These are phyloP conservation scores for Aphodius granarius DNA, from an alignment of 2,888 invertebrate species.

Conservation along the genomic window DNA sequence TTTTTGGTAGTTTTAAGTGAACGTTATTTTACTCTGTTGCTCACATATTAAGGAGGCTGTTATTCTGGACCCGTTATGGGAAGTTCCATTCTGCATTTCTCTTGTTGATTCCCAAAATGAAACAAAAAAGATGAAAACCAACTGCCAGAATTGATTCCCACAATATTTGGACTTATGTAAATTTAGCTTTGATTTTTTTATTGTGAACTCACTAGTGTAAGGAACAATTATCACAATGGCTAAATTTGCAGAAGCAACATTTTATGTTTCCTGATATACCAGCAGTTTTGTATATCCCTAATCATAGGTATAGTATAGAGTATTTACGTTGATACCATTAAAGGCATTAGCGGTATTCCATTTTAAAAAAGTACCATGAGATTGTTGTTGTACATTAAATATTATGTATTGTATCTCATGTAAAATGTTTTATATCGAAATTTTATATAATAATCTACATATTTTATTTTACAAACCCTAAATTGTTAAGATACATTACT, in stretches of 20 bases:
- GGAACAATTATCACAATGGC: background rate
- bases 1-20: conserved; percentile 19
- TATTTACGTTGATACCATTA: background rate
- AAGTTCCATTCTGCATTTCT: background rate
- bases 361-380: background rate
- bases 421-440: background rate
- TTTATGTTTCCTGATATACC: background rate
- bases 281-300: background rate
- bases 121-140: background rate
- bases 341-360: background rate
- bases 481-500: background rate
- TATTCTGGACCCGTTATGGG: too few relatives aligned
- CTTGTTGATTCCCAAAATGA: background rate
- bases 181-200: background rate
- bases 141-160: background rate
- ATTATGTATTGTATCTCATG: background rate
- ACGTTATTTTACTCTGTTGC: conserved; percentile 3
- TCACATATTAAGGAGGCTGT: background rate
- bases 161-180: background rate
- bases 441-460: background rate
- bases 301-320: background rate
- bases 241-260: background rate
- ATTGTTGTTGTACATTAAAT: background rate
- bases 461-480: background rate
- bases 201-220: background rate